Conservation (phyloP, 2,797 vertebrate species). For the Artibeus lituratus region DNA sequence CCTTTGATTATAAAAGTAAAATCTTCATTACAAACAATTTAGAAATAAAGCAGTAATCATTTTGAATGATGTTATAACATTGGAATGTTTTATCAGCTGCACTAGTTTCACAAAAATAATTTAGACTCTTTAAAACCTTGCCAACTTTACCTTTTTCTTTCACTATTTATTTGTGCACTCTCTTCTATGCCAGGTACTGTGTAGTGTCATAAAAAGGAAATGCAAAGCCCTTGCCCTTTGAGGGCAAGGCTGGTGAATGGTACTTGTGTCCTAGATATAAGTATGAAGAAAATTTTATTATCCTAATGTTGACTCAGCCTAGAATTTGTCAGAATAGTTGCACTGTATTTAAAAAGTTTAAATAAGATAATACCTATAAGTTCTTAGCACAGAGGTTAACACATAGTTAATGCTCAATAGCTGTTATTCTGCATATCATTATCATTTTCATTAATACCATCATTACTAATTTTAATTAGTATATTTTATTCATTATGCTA, state of each 20-base stretch:
- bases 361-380: neutral
- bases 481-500: too few species aligned
- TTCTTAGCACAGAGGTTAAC: neutral
- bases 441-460: neutral
- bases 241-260: neutral
- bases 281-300: neutral
- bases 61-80: neutral
- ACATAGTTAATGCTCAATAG: neutral
- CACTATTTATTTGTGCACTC: neutral
- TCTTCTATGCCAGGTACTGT: neutral
- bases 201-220: neutral
- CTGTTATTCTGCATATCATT: neutral
- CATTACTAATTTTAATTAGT: neutral
- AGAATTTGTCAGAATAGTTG: neutral
- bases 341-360: neutral
- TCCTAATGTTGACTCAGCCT: neutral
- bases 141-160: neutral
- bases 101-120: neutral
- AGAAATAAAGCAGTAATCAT: neutral
- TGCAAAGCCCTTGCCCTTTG: neutral
- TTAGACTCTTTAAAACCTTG: neutral
- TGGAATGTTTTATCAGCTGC: neutral
- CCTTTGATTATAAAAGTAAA: constrained; percentile 20
- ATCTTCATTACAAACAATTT: neutral
- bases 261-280: neutral